These are phyloP conservation scores for Euwallacea fornicatus DNA, from an alignment of 1,140 invertebrate species.

Conservation along the genomic window DNA sequence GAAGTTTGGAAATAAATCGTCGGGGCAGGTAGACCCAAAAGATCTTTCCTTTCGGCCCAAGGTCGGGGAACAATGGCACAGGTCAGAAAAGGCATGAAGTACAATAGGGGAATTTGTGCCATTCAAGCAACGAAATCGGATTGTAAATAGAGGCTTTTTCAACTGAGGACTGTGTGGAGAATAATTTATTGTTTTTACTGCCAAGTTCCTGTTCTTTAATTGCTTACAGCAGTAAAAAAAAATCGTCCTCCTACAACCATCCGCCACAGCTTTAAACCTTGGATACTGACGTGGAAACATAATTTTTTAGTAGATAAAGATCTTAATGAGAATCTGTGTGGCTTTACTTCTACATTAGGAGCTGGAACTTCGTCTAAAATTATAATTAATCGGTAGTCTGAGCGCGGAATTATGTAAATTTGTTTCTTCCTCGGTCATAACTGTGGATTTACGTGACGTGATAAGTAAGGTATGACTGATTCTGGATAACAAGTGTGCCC, in stretches of 20 bases:
- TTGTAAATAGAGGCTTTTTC: slow-evolving; percentile 18
- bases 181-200: slow-evolving; percentile 4
- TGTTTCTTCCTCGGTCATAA: slow-evolving; percentile 7
- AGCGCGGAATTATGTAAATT: slow-evolving; percentile 25
- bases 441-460: background rate
- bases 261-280: slow-evolving; percentile 6
- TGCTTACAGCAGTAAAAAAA: too few relatives aligned
- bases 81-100: slow-evolving; percentile 26
- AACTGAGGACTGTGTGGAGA: background rate
- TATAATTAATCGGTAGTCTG: slow-evolving; percentile 28
- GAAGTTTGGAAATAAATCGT: slow-evolving; percentile 28
- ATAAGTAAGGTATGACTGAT: too few relatives aligned
- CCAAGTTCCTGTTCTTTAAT: background rate
- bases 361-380: slow-evolving; percentile 23
- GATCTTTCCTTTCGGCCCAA: slow-evolving; percentile 3
- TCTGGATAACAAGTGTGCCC: too few relatives aligned
- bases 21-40: slow-evolving; percentile 19
- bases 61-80: slow-evolving; percentile 23
- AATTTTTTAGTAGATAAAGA: slow-evolving; percentile 20
- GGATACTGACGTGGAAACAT: slow-evolving; percentile 9
- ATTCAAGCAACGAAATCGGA: slow-evolving; percentile 16
- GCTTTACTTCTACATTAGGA: slow-evolving; percentile 3
- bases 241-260: too few relatives aligned
- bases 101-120: slow-evolving; percentile 13
- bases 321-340: slow-evolving; percentile 25